Conservation (phyloP, 2,888 invertebrate genomes). For the Thecocarcelia acutangulata region DNA sequence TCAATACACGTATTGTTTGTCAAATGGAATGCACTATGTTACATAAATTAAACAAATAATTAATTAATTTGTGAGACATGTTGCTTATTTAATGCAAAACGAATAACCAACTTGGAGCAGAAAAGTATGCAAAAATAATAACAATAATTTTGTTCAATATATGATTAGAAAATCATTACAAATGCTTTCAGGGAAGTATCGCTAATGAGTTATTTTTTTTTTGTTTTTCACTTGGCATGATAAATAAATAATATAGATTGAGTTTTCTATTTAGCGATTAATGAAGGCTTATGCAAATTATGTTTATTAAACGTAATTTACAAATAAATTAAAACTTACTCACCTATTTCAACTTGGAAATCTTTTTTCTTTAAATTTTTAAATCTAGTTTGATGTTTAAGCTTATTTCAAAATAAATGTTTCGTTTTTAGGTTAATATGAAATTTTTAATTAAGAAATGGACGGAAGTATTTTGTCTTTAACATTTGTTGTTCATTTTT, state of each 20-base stretch:
- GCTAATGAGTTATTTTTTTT: background rate
- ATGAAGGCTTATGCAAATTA: constrained; percentile 41
- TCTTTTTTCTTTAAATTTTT: too few species aligned
- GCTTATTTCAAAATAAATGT: too few species aligned
- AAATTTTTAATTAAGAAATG: too few species aligned
- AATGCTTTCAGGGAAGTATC: background rate
- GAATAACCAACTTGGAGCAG: background rate
- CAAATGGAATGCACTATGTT: constrained; percentile 20
- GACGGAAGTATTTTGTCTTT: too few species aligned
- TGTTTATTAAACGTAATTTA: background rate
- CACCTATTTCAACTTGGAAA: too few species aligned
- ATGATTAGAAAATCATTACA: constrained; percentile 3
- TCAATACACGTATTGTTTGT: constrained; percentile 27
- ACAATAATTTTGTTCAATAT: background rate
- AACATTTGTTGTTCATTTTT: too few species aligned
- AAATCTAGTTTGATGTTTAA: too few species aligned
- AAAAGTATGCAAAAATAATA: constrained; percentile 13
- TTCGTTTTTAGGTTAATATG: too few species aligned
- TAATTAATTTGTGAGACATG: constrained; percentile 44
- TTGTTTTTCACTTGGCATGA: background rate
- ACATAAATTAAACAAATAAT: constrained; percentile 32
- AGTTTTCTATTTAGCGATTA: background rate
- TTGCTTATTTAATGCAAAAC: background rate
- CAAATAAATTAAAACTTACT: constrained; percentile 22
- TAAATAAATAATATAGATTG: constrained; percentile 9